Conservation (phyloP, 1,140 invertebrate genomes). For the Saccostrea glomerata region DNA sequence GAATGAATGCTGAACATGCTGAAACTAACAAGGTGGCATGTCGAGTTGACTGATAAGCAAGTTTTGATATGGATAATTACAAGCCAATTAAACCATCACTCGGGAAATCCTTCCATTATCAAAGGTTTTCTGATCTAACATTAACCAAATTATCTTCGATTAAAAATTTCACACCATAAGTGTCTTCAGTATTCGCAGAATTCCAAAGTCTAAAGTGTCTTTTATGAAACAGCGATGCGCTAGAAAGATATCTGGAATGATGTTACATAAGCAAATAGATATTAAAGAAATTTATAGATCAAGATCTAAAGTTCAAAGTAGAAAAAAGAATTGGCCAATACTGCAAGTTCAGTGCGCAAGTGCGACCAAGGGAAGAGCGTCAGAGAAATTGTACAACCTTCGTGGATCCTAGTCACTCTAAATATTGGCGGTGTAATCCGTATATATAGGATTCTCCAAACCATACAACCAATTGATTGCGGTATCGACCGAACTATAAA, state of each 20-base stretch:
- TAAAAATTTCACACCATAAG: conserved; percentile 23
- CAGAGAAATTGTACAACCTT: neutral
- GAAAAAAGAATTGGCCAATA: conserved; percentile 22
- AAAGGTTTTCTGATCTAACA: neutral
- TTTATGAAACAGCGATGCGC: neutral
- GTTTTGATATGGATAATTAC: conserved; percentile 22
- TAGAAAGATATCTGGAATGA: conserved; percentile 1
- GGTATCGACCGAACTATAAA: conserved; percentile 9
- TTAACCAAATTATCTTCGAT: conserved; percentile 25
- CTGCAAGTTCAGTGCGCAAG: conserved; percentile 11
- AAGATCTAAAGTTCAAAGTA: neutral
- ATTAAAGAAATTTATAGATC: neutral
- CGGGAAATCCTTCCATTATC: neutral
- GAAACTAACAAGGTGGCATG: neutral
- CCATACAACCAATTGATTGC: conserved; percentile 23
- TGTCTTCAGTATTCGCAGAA: neutral
- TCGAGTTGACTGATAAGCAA: neutral
- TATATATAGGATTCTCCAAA: conserved; percentile 23
- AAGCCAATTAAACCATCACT: neutral
- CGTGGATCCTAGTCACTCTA: neutral
- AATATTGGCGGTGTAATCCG: neutral
- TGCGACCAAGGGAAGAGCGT: conserved; percentile 1
- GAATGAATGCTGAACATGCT: neutral
- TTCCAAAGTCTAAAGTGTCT: neutral
- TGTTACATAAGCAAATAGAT: neutral